These are phyloP conservation scores for Carpatolechia fugitivella DNA, from an alignment of 2,888 invertebrate genomes.

Conservation along the genomic window DNA sequence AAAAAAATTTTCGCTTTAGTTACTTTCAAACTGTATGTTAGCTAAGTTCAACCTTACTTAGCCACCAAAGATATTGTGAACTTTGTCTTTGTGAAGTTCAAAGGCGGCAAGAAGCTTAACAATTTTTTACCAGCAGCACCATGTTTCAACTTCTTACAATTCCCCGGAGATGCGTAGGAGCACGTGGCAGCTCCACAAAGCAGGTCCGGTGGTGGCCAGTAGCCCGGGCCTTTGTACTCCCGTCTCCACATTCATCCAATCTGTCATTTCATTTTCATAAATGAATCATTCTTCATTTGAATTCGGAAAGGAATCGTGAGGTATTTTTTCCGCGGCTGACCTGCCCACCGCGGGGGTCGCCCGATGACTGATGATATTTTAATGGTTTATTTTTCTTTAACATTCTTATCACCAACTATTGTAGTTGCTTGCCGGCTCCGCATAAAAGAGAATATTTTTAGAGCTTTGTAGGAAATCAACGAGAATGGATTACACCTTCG, in stretches of 20 bases:
- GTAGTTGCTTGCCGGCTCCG: constrained; percentile 45
- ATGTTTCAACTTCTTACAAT: constrained; percentile 22
- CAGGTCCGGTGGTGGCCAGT: constrained; percentile 54
- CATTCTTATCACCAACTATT: constrained; percentile 72
- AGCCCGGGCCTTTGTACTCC: constrained; percentile 58
- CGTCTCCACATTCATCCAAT: constrained; percentile 67
- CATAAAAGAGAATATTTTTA: constrained; percentile 32
- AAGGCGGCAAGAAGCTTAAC: constrained; percentile 17
- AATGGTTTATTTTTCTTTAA: constrained; percentile 78
- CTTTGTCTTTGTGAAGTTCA: background rate
- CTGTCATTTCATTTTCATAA: constrained; percentile 78
- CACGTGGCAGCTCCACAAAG: constrained; percentile 53
- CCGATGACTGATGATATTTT: constrained; percentile 73
- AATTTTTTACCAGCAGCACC: constrained; percentile 14
- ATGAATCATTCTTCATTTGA: constrained; percentile 78
- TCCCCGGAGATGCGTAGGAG: constrained; percentile 42
- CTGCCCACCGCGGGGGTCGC: constrained; percentile 73
- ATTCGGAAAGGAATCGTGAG: constrained; percentile 61
- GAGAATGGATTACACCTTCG: background rate
- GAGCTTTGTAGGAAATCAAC: constrained; percentile 5
- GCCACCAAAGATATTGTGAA: background rate
- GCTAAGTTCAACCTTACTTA: background rate
- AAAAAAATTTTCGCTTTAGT: too few relatives aligned
- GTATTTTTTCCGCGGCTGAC: constrained; percentile 70
- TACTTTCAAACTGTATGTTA: too few relatives aligned